Evolutionary conservation across 1,140 invertebrate genomes (phyloP), one percentile per base, ranked within the genome.

Genomic region (Lysiphlebus fabarum): DNA sequence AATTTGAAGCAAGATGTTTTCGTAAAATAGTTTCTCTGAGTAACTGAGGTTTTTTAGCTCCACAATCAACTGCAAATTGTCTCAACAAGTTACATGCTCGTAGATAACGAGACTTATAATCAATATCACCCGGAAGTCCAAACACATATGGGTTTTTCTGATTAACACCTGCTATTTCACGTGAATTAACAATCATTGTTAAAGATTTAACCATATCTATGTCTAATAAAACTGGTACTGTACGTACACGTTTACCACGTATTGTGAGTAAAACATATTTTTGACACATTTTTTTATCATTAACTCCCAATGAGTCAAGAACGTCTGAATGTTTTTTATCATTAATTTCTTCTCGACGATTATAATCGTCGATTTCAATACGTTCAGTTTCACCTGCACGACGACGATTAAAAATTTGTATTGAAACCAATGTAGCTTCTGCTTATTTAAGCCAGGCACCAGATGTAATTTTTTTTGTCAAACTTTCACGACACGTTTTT

Each of bases 341-440:
- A 42, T 34, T 33, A 34, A 59, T 59, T 9, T 10, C 7, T 8
- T 44, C 10, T 5, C 8, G 36, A 38, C 12, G 47, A 7, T 64
- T 41, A 34, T 58, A 41, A 47, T 61, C 47, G 11, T 53, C 4
- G 11, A 64, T 43, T 9, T 42, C 12, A 4, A 61, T 7, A 14
- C 58, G 41, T 47, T 64, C 62, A 4, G 54, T 17, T 34, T 64
- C 62, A 37, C 58, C 62, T 34, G 58, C 43, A 43, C 58, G 11
- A 4, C 58, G 40, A 5, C 62, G 54, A 61, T 64, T 64, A 36
- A 61, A 64, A 5, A 61, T 37, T 58, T 58, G 49, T n/a, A 64
- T 42, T 10, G 36, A 49, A 38, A 55, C 54, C 2, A 64, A 12
- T 10, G 17, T 53, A 33, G 43, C 38, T 47, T 55, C 54, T 9